Percentiles rank a stretch among this genome's conserved stretches.
These are phyloP conservation scores for Mirza zaza DNA, from an alignment of 2,113 vertebrate species.

Conservation along the genomic window DNA sequence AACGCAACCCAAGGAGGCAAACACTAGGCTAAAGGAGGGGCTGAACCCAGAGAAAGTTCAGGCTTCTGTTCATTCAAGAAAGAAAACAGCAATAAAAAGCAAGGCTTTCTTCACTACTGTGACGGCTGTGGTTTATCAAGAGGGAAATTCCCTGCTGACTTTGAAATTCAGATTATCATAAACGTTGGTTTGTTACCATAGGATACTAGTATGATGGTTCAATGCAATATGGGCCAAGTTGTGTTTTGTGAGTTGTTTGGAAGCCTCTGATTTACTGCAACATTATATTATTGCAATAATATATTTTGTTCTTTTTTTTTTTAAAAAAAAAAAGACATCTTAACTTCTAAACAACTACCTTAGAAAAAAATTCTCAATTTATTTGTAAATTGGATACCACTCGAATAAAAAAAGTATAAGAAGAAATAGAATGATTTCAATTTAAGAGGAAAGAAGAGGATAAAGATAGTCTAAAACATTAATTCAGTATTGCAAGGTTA, in stretches of 20 bases:
- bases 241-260: background rate
- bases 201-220: background rate
- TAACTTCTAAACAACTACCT: background rate
- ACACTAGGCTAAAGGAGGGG: background rate
- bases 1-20: background rate
- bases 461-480: constrained; percentile 11
- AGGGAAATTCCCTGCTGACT: background rate
- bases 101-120: background rate
- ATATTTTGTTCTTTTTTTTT: background rate
- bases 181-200: background rate
- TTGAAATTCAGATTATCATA: background rate
- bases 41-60: background rate
- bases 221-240: background rate
- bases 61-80: background rate
- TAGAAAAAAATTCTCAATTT: background rate
- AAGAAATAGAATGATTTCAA: background rate
- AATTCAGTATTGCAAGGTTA: background rate
- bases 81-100: background rate
- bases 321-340: background rate
- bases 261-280: background rate
- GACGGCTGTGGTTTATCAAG: background rate
- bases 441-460: background rate
- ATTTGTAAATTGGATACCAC: background rate
- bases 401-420: background rate
- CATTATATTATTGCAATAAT: background rate